A percentile compares a stretch with the other conserved stretches of the same genome.
Evolutionary conservation across 2,888 invertebrate genomes (phyloP).

Genomic region (Sylvicola fuscatus): DNA sequence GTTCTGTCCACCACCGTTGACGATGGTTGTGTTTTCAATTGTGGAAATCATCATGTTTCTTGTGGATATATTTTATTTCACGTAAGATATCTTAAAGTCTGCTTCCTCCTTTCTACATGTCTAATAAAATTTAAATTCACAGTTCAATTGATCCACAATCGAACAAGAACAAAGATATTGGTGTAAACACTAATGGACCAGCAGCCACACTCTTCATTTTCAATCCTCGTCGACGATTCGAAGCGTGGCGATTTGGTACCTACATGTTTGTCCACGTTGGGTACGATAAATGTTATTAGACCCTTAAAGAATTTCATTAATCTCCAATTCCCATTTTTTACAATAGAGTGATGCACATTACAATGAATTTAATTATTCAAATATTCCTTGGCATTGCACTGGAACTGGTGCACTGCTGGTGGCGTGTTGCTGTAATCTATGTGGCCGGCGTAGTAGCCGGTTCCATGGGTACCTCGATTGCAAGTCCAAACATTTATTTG

Average conservation of each 20-base stretch:
- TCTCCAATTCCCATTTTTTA: constrained; percentile 1
- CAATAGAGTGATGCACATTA: constrained; percentile 54
- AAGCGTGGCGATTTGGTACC: constrained; percentile 83
- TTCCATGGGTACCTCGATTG: constrained; percentile 60
- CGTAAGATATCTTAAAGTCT: constrained; percentile 13
- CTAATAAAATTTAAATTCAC: constrained; percentile 21
- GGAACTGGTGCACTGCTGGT: constrained; percentile 93
- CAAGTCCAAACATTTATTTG: constrained; percentile 56
- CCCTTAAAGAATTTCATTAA: no score
- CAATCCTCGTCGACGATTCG: constrained; percentile 62
- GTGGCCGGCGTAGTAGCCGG: constrained; percentile 70
- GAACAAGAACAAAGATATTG: constrained; percentile 9
- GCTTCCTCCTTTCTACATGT: constrained; percentile 4
- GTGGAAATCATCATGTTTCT: constrained; percentile 62
- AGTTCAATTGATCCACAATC: constrained; percentile 11
- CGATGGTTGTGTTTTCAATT: constrained; percentile 77
- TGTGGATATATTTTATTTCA: constrained; percentile 22
- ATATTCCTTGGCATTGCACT: constrained; percentile 81
- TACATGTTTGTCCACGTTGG: constrained; percentile 96
- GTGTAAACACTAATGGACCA: constrained; percentile 41
- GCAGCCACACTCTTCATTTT: constrained; percentile 69
- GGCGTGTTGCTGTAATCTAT: constrained; percentile 73
- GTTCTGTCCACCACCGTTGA: constrained; percentile 80
- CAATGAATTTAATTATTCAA: constrained; percentile 82
- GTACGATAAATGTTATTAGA: constrained; percentile 26